These are phyloP conservation scores for Mohoua ochrocephala DNA, from an alignment of 2,113 vertebrate genomes.

Conservation along the genomic window DNA sequence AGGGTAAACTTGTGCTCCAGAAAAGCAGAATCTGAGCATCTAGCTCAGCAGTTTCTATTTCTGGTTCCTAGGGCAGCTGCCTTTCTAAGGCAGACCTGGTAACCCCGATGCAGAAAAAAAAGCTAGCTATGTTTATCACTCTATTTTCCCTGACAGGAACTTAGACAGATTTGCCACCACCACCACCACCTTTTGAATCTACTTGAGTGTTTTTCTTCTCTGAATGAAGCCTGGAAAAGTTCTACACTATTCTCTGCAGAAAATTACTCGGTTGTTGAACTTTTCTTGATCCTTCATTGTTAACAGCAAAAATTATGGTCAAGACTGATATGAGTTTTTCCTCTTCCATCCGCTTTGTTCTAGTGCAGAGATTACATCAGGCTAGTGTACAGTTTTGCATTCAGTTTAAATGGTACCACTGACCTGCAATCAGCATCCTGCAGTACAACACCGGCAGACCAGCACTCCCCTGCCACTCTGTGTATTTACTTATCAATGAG, in stretches of 20 bases:
- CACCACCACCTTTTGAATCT: background rate
- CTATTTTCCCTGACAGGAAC: background rate
- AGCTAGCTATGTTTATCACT: background rate
- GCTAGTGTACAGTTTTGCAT: background rate
- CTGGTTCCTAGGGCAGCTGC: background rate
- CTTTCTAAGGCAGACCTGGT: background rate
- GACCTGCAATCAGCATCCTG: background rate
- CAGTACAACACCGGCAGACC: background rate
- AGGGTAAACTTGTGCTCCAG: background rate
- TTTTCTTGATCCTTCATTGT: background rate
- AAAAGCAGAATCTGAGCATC: background rate
- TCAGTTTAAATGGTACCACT: background rate
- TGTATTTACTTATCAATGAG: background rate
- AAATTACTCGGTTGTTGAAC: background rate
- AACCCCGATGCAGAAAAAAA: background rate
- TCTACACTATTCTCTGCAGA: background rate
- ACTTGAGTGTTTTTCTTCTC: background rate
- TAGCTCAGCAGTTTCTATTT: background rate
- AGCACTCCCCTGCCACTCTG: background rate
- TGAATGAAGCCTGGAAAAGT: background rate
- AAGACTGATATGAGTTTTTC: background rate
- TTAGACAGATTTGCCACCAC: background rate
- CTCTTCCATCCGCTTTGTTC: background rate
- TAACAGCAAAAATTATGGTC: background rate
- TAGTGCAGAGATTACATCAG: background rate